Percentiles rank a stretch among this genome's conserved stretches.
phyloP scores from a whole-genome alignment of 1,140 invertebrate species.

The Brachionus rubens region DNA sequence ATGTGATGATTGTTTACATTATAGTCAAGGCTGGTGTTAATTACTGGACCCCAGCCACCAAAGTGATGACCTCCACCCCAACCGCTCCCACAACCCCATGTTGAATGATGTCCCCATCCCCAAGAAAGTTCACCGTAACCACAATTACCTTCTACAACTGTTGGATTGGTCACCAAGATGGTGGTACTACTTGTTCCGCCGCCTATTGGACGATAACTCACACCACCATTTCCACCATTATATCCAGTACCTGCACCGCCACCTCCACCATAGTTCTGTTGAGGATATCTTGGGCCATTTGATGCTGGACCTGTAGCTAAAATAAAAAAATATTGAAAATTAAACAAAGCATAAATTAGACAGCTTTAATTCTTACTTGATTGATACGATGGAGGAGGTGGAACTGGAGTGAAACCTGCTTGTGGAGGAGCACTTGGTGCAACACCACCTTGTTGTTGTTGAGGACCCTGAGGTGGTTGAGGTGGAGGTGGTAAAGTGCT shows the following conservation, averaged over 20 bases:
- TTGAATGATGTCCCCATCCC: too few relatives aligned
- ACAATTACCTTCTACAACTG: neutral
- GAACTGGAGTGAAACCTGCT: conserved; percentile 3
- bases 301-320: neutral
- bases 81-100: conserved; percentile 15
- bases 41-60: conserved; percentile 11
- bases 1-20: conserved; percentile 13
- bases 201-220: neutral
- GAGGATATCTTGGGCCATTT: neutral
- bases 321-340: neutral
- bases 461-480: conserved; percentile 19
- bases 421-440: neutral
- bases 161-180: conserved; percentile 18
- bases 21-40: neutral
- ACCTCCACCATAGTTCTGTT: neutral
- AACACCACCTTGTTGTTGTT: neutral
- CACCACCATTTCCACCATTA: neutral
- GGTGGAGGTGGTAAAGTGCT: conserved; percentile 40
- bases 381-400: conserved; percentile 21
- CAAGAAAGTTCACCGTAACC: conserved; percentile 17
- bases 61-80: conserved; percentile 11
- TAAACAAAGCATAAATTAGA: too few relatives aligned
- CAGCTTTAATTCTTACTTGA: too few relatives aligned
- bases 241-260: too few relatives aligned
- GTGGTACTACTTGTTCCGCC: neutral